Conservation (phyloP, 2,113 vertebrate genomes). For the Bufo gargarizans region DNA sequence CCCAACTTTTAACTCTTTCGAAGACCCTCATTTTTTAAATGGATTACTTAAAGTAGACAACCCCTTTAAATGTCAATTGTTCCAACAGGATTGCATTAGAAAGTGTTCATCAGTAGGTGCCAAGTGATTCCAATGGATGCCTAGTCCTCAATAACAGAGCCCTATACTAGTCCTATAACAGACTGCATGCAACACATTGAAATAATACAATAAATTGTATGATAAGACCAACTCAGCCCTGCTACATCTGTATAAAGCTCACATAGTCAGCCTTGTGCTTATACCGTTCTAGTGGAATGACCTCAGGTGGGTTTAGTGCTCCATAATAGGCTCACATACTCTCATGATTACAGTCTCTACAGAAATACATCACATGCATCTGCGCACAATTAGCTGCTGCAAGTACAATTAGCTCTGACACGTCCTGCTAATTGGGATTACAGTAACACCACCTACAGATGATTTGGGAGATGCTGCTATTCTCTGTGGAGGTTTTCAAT, state of each 20-base stretch:
- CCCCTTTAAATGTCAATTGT: too few relatives aligned
- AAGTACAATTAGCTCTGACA: constrained; percentile 22
- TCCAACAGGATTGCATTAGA: too few relatives aligned
- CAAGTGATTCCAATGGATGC: too few relatives aligned
- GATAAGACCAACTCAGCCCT: neutral
- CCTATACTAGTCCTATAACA: too few relatives aligned
- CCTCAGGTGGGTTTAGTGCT: neutral
- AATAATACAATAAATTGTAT: too few relatives aligned
- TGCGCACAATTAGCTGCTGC: neutral
- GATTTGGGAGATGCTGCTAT: neutral
- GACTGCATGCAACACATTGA: too few relatives aligned
- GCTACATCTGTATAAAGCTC: neutral
- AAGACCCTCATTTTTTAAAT: too few relatives aligned
- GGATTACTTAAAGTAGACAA: too few relatives aligned
- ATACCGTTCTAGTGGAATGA: neutral
- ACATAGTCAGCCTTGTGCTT: neutral
- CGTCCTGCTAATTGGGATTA: neutral
- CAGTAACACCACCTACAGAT: neutral
- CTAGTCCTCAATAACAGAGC: too few relatives aligned
- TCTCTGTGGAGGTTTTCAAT: neutral
- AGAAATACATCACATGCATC: neutral
- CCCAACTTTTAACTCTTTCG: too few relatives aligned
- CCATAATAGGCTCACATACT: constrained; percentile 12
- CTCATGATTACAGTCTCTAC: neutral
- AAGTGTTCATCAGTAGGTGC: too few relatives aligned